These are phyloP conservation scores for Heliconius nattereri DNA, from an alignment of 1,140 invertebrate genomes.

Conservation along the genomic window DNA sequence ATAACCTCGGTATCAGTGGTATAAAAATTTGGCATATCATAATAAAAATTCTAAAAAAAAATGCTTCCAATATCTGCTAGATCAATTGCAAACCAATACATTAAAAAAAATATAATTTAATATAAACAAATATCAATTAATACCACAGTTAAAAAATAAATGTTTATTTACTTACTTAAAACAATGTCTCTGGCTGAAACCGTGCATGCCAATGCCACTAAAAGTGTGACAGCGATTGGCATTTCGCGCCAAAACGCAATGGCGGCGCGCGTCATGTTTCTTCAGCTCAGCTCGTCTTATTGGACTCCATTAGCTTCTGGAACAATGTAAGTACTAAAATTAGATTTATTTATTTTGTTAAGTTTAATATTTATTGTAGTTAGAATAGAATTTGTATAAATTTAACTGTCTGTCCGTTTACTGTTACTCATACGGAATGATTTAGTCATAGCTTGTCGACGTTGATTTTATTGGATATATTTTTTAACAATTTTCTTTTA, in stretches of 20 bases:
- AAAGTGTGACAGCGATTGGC: constrained; percentile 63
- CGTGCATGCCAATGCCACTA: constrained; percentile 54
- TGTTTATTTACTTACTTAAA: constrained; percentile 61
- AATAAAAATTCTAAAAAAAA: too few relatives aligned
- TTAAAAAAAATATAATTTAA: neutral
- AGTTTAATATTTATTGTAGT: constrained; percentile 8
- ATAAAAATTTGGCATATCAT: too few relatives aligned
- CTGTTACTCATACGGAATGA: too few relatives aligned
- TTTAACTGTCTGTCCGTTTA: neutral
- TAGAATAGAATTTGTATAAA: neutral
- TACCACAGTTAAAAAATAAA: constrained; percentile 13
- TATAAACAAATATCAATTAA: neutral
- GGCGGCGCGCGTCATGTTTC: constrained; percentile 69
- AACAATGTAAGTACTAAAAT: constrained; percentile 59
- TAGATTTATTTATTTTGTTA: constrained; percentile 23
- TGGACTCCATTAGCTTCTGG: constrained; percentile 75
- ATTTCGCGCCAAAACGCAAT: constrained; percentile 72
- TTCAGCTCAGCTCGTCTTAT: constrained; percentile 65
- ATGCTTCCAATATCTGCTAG: too few relatives aligned
- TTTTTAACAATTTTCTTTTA: too few relatives aligned
- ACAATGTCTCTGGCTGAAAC: constrained; percentile 66
- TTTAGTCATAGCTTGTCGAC: too few relatives aligned
- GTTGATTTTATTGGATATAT: too few relatives aligned
- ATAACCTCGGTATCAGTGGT: too few relatives aligned
- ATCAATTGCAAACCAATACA: too few relatives aligned